A percentile compares a stretch with the other conserved stretches of the same genome.
phyloP scores from a whole-genome alignment of 2,888 invertebrate species.

The Holacanthella duospinosa region DNA sequence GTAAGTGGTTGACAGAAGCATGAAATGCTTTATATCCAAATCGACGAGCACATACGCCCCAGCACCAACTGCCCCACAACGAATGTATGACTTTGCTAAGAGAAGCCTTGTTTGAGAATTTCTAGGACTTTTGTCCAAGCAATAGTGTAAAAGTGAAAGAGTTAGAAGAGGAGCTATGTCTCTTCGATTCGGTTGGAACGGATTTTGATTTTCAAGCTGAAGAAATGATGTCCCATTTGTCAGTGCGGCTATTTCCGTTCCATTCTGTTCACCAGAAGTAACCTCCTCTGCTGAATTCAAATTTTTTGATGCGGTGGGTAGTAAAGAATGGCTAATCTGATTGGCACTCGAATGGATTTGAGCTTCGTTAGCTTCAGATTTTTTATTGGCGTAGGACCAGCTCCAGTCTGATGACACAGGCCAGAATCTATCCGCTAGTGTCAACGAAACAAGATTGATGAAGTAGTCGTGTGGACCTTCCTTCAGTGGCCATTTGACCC shows the following conservation, averaged over 20 bases:
- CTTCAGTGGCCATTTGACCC: too few species aligned
- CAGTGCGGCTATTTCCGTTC: neutral
- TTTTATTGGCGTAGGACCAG: neutral
- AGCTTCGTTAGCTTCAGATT: neutral
- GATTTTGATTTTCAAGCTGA: constrained; percentile 2
- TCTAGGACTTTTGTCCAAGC: constrained; percentile 64
- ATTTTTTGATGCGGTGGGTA: neutral
- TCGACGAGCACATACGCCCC: constrained; percentile 64
- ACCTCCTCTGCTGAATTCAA: neutral
- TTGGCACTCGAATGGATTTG: too few species aligned
- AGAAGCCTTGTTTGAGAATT: constrained; percentile 83
- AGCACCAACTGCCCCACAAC: constrained; percentile 57
- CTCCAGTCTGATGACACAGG: neutral
- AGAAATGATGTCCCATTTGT: constrained; percentile 1
- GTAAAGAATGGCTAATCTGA: too few species aligned
- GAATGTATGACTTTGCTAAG: constrained; percentile 63
- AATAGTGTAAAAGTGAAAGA: constrained; percentile 57
- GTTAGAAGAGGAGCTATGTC: constrained; percentile 21
- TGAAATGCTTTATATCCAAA: constrained; percentile 85
- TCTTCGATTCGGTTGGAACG: constrained; percentile 4
- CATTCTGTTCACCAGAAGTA: neutral
- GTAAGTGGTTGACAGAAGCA: constrained; percentile 82
- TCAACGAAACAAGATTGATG: constrained; percentile 8
- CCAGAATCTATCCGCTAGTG: constrained; percentile 17
- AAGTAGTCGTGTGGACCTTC: constrained; percentile 16